Conservation (phyloP, 2,797 vertebrate species). For the Schizopygopsis pylzovi region DNA sequence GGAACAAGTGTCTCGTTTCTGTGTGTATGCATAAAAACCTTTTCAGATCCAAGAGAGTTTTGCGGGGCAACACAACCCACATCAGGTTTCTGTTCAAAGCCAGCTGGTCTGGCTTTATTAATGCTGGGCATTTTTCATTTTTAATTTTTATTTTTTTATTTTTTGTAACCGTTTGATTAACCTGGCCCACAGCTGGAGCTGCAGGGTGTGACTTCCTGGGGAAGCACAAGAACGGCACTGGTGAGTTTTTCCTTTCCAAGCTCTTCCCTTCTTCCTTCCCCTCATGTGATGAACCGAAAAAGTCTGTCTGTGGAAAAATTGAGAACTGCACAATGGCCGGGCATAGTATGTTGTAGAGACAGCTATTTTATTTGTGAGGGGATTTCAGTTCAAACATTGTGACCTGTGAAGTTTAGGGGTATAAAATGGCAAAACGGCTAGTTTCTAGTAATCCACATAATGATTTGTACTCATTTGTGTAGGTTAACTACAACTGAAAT, state of each 20-base stretch:
- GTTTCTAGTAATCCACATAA: background rate
- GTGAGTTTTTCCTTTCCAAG: conserved; percentile 85
- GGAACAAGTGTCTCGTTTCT: conserved; percentile 50
- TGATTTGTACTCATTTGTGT: background rate
- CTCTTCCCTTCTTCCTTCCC: conserved; percentile 63
- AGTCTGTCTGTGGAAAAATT: conserved; percentile 56
- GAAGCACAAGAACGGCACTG: conserved; percentile 89
- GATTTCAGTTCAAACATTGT: background rate
- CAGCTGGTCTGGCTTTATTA: conserved; percentile 99
- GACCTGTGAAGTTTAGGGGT: background rate
- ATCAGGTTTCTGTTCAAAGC: conserved; percentile 96
- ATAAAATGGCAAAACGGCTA: background rate
- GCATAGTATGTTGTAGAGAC: background rate
- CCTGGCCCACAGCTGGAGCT: conserved; percentile 92
- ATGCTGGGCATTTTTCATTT: conserved; percentile 81
- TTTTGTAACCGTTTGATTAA: conserved; percentile 82
- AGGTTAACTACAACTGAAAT: background rate
- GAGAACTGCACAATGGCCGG: conserved; percentile 25
- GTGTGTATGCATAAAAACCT: conserved; percentile 47
- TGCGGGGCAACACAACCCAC: conserved; percentile 87
- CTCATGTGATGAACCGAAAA: conserved; percentile 49
- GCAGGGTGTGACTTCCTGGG: conserved; percentile 93
- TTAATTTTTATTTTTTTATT: conserved; percentile 28
- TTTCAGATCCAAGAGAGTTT: conserved; percentile 88
- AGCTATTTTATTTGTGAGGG: background rate